Percentiles rank a stretch among this genome's conserved stretches.
These are phyloP conservation scores for Apostichopus parvimensis DNA, from an alignment of 35 echinoderm and acorn worm species.

Conservation along the genomic window DNA sequence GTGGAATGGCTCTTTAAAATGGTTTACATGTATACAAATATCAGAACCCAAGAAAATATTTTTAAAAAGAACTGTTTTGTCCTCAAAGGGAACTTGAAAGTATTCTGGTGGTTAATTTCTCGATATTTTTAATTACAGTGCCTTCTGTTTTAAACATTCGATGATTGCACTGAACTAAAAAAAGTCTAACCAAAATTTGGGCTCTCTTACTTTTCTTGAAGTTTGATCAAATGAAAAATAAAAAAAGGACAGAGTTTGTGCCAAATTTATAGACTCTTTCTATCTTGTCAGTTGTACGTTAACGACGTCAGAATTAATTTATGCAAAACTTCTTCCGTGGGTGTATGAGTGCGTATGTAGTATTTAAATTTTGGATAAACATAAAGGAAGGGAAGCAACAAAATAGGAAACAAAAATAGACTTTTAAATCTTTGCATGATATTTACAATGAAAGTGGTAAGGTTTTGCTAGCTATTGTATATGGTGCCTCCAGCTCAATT, in stretches of 20 bases:
- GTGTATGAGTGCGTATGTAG: not conserved
- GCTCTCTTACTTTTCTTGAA: not conserved
- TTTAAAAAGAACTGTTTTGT: too few species aligned
- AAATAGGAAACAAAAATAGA: slow-evolving; percentile 11
- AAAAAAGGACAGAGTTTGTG: not conserved
- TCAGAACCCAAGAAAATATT: too few species aligned
- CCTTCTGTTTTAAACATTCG: too few species aligned
- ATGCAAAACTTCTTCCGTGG: not conserved
- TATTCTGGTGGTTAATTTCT: not conserved
- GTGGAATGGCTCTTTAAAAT: too few species aligned
- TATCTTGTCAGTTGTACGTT: not conserved
- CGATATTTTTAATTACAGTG: too few species aligned
- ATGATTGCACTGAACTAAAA: not conserved
- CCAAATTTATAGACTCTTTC: not conserved
- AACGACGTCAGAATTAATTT: not conserved
- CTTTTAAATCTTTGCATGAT: slow-evolving; percentile 30
- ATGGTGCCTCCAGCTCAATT: too few species aligned
- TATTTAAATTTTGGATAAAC: not conserved
- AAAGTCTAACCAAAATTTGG: too few species aligned
- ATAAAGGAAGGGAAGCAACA: not conserved
- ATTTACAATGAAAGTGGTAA: slow-evolving; percentile 49
- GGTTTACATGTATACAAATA: too few species aligned
- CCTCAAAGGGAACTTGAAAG: not conserved
- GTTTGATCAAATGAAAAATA: not conserved
- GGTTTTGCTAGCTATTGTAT: not conserved